phyloP scores from a whole-genome alignment of 2,113 vertebrate genomes.

The Nothoprocta pentlandii region DNA sequence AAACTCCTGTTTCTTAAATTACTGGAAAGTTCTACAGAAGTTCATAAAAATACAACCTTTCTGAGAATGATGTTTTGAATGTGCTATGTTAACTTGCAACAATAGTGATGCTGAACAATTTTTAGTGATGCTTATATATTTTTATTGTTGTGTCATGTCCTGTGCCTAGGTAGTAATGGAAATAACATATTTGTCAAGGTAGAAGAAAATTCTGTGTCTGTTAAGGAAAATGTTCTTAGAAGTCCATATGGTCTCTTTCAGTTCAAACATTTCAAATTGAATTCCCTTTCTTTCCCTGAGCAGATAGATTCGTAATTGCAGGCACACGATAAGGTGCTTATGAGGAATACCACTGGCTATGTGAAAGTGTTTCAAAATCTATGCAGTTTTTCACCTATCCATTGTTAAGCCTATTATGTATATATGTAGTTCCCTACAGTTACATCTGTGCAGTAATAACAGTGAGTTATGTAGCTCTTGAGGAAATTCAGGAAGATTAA shows the following conservation, averaged over 20 bases:
- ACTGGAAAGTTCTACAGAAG: neutral
- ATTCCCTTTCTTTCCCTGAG: neutral
- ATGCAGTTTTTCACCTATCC: neutral
- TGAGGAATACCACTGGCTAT: neutral
- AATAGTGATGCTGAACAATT: neutral
- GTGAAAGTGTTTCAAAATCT: neutral
- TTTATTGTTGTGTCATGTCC: neutral
- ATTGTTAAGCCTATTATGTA: neutral
- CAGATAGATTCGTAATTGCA: neutral
- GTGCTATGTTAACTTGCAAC: neutral
- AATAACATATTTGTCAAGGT: neutral
- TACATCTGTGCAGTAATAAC: neutral
- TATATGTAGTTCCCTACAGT: neutral
- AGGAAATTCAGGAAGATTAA: neutral
- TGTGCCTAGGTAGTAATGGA: neutral
- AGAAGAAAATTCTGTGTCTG: constrained; percentile 12
- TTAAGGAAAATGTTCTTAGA: constrained; percentile 7
- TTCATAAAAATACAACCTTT: neutral
- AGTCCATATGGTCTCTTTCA: constrained; percentile 15
- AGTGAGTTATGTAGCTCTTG: neutral
- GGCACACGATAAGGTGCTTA: neutral
- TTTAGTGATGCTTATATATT: neutral
- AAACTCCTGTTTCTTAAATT: neutral
- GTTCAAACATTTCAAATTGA: constrained; percentile 11
- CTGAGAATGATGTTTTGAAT: neutral